Base-by-base conservation (phyloP, 2,797 vertebrate genomes). In the Poecilia gillii region DNA sequence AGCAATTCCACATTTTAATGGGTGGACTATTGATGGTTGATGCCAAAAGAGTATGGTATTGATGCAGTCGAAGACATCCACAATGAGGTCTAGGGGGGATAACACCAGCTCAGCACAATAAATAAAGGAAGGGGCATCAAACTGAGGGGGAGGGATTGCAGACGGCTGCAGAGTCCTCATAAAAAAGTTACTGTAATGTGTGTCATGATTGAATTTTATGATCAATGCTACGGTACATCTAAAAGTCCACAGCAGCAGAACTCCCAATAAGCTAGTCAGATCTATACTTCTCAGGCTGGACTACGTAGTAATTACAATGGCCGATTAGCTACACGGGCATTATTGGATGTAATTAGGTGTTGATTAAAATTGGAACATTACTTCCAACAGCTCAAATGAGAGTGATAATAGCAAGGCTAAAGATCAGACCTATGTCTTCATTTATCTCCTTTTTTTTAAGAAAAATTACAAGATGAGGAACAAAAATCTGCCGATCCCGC, bases 1-100 rank as follows among this genome's bases (percentile, higher is more conserved):
- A 93, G 93, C 92, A 87, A 92, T 94, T 91, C 90, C 92, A 93
- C 91, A 90, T 93, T 94, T 94, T 95, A 95, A 95, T 94, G 92
- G 92, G 88, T 28, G 84, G 84, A 84, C 90, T 94, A 94, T 94
- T 93, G 93, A 93, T 92, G 92, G 90, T 88, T 83, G 89, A 90
- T 91, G 93, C 92, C 94, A 92, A 88, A 89, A 89, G 92, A 93
- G 91, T 91, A 85, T 80, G 84, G 85, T 94, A 95, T 93, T 75
- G 94, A 93, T 82, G 80, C 76, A 68, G 87, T 92, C 87, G 80
- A 88, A 91, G 92, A 88, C 89, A 90, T 93, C 92, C 85, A 91
- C 93, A 93, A 93, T 90, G 93, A 94, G 92, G 93, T 91, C 94
- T 90, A 57, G 80, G 85, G 93, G 93, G 93, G 90, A 93, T 93